Base-by-base conservation (phyloP, 2,888 invertebrate genomes). In the Conus canariensis region DNA sequence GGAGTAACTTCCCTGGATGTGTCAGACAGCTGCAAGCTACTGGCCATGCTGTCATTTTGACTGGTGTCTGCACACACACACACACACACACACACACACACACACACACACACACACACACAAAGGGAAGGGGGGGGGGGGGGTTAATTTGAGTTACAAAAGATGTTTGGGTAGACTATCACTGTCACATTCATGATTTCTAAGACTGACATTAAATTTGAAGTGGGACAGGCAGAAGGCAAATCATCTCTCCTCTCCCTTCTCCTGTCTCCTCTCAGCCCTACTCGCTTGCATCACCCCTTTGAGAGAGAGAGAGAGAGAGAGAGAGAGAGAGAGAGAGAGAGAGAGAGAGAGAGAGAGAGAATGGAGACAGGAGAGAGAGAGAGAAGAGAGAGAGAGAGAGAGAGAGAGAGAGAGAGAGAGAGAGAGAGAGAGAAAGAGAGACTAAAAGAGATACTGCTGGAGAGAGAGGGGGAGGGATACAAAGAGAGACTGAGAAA, bases 11-110 rank as follows among this genome's bases (percentile, higher is more conserved):
- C 92, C 14, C 89, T 30, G 0, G 89, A 90, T 25, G 91, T 91
- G 56, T 91, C 92, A 6, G 90, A 88, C 10, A n/a, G 74, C 3
- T 70, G 19, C 70, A 70, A 22, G 45, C 91, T 91, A 30, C 91
- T 91, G 67, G 91, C 67, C 64, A 91, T 12, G 22, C 92, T 92
- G 14, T 94, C 93, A 59, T 91, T 90, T 67, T 88, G 90, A 88
- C 90, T 91, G 85, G 87, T 88, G 85, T 87, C 87, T 90, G 89
- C 9, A 82, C 19, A 74, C 45, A 45, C 45, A 45, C 30, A 30
- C 30, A 30, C 30, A 30, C 30, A 30, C 30, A 30, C 30, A 30
- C 30, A 30, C 1, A 30, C n/a, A n/a, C n/a, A n/a, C n/a, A n/a
- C 9, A 82, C 19, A 74, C 45, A 45, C 45, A 45, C 9, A 82